Conservation (phyloP, 2,888 invertebrate species). For the Drosophila tanythrix region DNA sequence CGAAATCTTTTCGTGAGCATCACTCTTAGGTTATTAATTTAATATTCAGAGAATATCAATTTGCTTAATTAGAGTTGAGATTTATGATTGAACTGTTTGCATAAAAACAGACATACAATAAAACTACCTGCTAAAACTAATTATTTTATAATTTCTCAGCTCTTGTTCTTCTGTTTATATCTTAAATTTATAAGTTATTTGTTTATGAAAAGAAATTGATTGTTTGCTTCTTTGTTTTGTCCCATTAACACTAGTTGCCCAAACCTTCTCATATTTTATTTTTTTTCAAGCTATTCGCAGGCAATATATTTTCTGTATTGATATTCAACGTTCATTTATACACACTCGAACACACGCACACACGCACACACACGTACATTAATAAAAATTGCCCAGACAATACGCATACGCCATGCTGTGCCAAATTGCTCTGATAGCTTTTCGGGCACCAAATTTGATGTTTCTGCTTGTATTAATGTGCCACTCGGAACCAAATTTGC, state of each 20-base stretch:
- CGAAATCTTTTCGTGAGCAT: not conserved
- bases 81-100: not conserved
- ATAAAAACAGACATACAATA: not conserved
- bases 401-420: constrained; percentile 67
- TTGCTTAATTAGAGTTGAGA: not conserved
- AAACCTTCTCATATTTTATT: not conserved
- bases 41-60: not conserved
- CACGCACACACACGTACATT: constrained; percentile 28
- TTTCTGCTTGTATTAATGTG: constrained; percentile 24
- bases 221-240: not conserved
- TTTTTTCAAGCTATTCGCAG: not conserved
- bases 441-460: constrained; percentile 25
- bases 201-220: not conserved
- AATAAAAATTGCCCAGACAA: constrained; percentile 57
- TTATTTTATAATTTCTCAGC: not conserved
- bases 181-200: not conserved
- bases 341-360: not conserved
- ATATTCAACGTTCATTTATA: constrained; percentile 3
- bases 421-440: constrained; percentile 59
- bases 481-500: constrained; percentile 38
- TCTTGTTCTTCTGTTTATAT: not conserved
- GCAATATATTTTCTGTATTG: not conserved
- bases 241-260: not conserved
- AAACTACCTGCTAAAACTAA: not conserved
- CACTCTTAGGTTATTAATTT: not conserved